Evolutionary conservation across 2,797 vertebrate genomes (phyloP).

Genomic region (Phrynocephalus vlangalii): DNA sequence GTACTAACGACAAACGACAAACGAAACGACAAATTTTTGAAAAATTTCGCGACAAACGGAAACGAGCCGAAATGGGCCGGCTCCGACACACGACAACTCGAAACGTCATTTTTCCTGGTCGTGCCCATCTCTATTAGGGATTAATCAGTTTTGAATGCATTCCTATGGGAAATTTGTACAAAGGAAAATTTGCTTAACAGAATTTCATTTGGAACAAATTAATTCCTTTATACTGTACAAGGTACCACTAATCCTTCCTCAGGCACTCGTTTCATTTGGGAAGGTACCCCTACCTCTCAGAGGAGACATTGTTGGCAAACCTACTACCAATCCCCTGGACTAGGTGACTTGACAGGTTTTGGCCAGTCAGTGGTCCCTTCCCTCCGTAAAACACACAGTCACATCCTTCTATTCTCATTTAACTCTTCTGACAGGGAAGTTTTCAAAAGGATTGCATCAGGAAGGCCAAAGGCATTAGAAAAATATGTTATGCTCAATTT

Average conservation of each 20-base stretch:
- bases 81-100: too few species aligned
- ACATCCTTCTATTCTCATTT: conserved; percentile 61
- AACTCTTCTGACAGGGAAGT: conserved; percentile 63
- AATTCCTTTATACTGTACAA: too few species aligned
- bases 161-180: too few species aligned
- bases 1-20: too few species aligned
- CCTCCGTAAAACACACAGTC: conserved; percentile 9
- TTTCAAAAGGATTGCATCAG: conserved; percentile 62
- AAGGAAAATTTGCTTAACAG: too few species aligned
- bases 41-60: too few species aligned
- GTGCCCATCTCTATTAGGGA: too few species aligned
- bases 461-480: conserved; percentile 33
- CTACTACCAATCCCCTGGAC: conserved; percentile 37
- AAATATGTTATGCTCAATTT: conserved; percentile 58
- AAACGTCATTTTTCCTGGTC: too few species aligned
- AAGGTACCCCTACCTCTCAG: conserved; percentile 34
- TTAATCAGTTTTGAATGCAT: too few species aligned
- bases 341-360: conserved; percentile 49
- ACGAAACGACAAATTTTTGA: too few species aligned
- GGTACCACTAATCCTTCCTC: conserved; percentile 41
- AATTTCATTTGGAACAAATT: too few species aligned
- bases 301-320: conserved; percentile 43
- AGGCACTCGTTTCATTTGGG: conserved; percentile 39
- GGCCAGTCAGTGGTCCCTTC: conserved; percentile 42
- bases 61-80: too few species aligned